phyloP scores from a whole-genome alignment of 2,113 vertebrate genomes.

The Trichomycterus rosablanca region DNA sequence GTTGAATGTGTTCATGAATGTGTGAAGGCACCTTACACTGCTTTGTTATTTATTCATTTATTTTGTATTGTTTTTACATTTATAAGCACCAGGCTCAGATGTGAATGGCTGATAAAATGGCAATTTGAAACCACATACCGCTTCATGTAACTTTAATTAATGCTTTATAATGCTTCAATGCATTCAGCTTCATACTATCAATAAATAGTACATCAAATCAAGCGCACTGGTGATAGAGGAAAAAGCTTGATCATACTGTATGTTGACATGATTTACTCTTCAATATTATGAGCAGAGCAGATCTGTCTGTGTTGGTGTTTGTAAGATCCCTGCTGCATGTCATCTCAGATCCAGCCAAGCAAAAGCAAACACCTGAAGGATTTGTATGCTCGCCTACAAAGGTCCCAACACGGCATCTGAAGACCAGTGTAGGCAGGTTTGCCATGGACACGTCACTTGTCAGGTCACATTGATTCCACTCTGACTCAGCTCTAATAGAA shows the following conservation, averaged over 20 bases:
- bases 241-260: too few species aligned
- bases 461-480: constrained; percentile 45
- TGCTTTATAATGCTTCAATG: neutral
- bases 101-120: constrained; percentile 32
- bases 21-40: too few species aligned
- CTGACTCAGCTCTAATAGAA: constrained; percentile 41
- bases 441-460: constrained; percentile 41
- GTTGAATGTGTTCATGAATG: too few species aligned
- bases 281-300: too few species aligned
- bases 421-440: constrained; percentile 23
- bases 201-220: too few species aligned
- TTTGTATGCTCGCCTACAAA: neutral
- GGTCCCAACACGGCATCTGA: neutral
- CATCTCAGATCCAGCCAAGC: too few species aligned
- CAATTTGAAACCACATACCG: neutral
- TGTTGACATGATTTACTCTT: too few species aligned
- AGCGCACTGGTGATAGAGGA: too few species aligned
- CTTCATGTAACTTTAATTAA: neutral
- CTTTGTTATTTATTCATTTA: neutral
- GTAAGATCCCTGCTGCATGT: too few species aligned
- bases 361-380: neutral
- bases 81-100: constrained; percentile 23
- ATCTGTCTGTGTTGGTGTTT: too few species aligned
- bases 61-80: constrained; percentile 8
- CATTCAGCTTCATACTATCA: too few species aligned